Percentiles rank a stretch among this genome's conserved stretches.
Conservation (phyloP, 2,113 vertebrate species). For the Ancistrus triradiatus region DNA sequence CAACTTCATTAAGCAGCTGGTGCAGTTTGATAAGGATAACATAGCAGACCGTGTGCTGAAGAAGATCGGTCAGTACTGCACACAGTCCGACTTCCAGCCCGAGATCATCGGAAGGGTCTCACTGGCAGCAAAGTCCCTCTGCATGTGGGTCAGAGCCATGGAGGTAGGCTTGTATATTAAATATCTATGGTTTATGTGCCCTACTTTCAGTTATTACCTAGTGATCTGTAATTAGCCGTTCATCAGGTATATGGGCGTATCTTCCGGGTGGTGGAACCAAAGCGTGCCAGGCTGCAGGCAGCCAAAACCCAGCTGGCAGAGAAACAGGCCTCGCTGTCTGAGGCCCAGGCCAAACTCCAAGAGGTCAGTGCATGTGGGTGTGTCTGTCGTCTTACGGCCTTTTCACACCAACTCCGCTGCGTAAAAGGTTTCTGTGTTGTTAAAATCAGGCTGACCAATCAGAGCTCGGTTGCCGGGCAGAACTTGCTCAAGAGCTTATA, state of each 20-base stretch:
- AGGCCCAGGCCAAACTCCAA: slow-evolving; percentile 76
- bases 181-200: background rate
- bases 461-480: too few relatives aligned
- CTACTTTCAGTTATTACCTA: background rate
- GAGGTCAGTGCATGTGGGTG: slow-evolving; percentile 53
- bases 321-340: slow-evolving; percentile 77
- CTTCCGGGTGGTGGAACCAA: slow-evolving; percentile 81
- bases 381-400: background rate
- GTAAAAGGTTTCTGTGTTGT: too few relatives aligned
- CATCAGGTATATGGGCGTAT: slow-evolving; percentile 77
- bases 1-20: slow-evolving; percentile 84
- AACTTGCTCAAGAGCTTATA: too few relatives aligned
- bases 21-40: slow-evolving; percentile 85
- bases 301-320: slow-evolving; percentile 75
- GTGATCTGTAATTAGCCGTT: slow-evolving; percentile 5
- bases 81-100: slow-evolving; percentile 77
- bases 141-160: slow-evolving; percentile 92
- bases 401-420: too few relatives aligned
- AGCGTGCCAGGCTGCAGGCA: slow-evolving; percentile 66
- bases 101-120: slow-evolving; percentile 84
- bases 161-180: slow-evolving; percentile 66
- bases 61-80: slow-evolving; percentile 79
- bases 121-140: slow-evolving; percentile 82
- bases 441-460: too few relatives aligned
- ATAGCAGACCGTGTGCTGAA: slow-evolving; percentile 82